Percentiles rank a stretch among this genome's conserved stretches.
These are phyloP conservation scores for Callionymus lyra DNA, from an alignment of 2,113 vertebrate species.

Conservation along the genomic window DNA sequence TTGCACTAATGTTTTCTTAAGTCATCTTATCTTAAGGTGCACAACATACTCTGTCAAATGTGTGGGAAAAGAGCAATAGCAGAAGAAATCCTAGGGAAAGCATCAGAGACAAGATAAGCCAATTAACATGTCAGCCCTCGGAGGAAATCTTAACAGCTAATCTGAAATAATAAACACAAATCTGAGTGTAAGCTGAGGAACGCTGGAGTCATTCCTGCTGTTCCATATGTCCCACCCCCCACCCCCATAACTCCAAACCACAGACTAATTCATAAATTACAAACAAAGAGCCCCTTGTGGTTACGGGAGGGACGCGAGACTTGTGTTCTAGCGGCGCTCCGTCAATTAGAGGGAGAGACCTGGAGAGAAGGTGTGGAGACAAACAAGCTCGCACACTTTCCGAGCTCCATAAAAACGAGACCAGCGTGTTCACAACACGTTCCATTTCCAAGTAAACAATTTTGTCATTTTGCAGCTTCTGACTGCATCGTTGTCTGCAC, in stretches of 20 bases:
- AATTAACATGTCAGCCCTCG: too few species aligned
- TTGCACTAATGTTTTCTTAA: too few species aligned
- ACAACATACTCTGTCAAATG: too few species aligned
- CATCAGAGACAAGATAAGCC: too few species aligned
- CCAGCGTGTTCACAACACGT: conserved; percentile 9
- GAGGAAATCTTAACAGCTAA: too few species aligned
- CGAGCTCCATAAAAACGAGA: conserved; percentile 4
- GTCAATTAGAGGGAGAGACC: conserved; percentile 29
- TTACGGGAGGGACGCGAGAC: conserved; percentile 38
- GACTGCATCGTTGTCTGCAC: too few species aligned
- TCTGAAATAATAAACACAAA: not conserved
- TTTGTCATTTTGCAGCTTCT: too few species aligned
- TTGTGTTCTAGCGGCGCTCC: conserved; percentile 7
- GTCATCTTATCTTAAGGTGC: too few species aligned
- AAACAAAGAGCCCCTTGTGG: conserved; percentile 60
- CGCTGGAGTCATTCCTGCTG: conserved; percentile 15
- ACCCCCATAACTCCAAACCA: conserved; percentile 42
- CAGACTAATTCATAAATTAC: conserved; percentile 59
- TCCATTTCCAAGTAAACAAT: conserved; percentile 1
- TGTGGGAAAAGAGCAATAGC: too few species aligned
- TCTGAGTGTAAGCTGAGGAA: not conserved
- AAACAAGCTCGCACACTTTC: conserved; percentile 11
- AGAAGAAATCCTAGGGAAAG: too few species aligned
- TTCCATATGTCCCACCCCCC: conserved; percentile 9
- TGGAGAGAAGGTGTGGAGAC: conserved; percentile 28